Evolutionary conservation across 2,113 vertebrate genomes (phyloP).

Genomic region (Albula glossodonta): DNA sequence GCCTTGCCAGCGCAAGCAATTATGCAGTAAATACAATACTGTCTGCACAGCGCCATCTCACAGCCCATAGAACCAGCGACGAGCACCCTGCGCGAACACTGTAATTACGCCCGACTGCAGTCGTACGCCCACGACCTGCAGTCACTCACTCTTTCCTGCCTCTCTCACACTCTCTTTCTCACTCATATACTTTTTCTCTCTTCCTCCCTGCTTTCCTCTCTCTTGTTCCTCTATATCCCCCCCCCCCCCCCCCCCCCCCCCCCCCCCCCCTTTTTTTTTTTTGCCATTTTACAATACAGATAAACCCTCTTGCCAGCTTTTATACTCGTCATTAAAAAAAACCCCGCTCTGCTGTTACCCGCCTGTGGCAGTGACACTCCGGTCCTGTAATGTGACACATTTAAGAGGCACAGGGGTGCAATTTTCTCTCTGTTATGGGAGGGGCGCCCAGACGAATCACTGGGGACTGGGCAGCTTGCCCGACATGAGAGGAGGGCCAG

Average conservation of each 20-base stretch:
- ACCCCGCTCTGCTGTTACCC: slow-evolving; percentile 45
- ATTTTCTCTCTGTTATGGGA: slow-evolving; percentile 27
- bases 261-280: no score
- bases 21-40: slow-evolving; percentile 65
- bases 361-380: slow-evolving; percentile 47
- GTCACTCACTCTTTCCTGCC: neutral
- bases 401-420: slow-evolving; percentile 48
- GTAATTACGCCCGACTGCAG: slow-evolving; percentile 57
- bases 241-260: no score
- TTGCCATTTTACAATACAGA: neutral
- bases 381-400: slow-evolving; percentile 59
- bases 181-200: no score
- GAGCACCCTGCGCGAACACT: slow-evolving; percentile 38
- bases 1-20: slow-evolving; percentile 67
- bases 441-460: slow-evolving; percentile 36
- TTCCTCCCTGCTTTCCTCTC: no score
- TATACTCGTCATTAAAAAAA: slow-evolving; percentile 53
- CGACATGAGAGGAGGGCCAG: slow-evolving; percentile 44
- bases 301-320: slow-evolving; percentile 17
- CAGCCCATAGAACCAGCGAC: slow-evolving; percentile 48
- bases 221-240: neutral
- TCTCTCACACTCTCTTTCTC: neutral
- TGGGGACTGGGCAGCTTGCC: slow-evolving; percentile 57
- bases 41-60: slow-evolving; percentile 36
- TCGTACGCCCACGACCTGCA: slow-evolving; percentile 39